Evolutionary conservation across 2,797 vertebrate genomes (phyloP).

Genomic region (Chanos chanos): DNA sequence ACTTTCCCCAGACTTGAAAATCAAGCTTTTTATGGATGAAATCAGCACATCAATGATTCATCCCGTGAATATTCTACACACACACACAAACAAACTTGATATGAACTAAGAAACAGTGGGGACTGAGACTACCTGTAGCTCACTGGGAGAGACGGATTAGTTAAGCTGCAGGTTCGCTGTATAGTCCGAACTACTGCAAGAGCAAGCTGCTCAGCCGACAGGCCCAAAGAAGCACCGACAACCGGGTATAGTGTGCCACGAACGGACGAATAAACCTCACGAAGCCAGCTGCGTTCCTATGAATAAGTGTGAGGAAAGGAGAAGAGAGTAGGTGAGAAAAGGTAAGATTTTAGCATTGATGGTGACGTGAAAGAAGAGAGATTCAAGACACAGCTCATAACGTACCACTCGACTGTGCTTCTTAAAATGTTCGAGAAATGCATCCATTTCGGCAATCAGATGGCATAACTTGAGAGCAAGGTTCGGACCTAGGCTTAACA

Average conservation of each 20-base stretch:
- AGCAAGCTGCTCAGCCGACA: constrained; percentile 23
- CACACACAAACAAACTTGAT: constrained; percentile 75
- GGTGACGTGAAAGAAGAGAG: neutral
- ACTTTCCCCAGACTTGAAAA: too few relatives aligned
- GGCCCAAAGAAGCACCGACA: constrained; percentile 1
- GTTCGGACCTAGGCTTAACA: too few relatives aligned
- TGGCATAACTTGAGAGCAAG: too few relatives aligned
- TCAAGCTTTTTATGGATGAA: too few relatives aligned
- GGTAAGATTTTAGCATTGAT: neutral
- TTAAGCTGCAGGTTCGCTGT: constrained; percentile 45
- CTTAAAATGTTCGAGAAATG: constrained; percentile 41
- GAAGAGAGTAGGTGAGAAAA: neutral
- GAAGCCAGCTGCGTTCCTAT: constrained; percentile 72
- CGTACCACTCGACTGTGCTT: constrained; percentile 50
- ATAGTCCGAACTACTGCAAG: constrained; percentile 50
- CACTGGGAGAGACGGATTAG: constrained; percentile 47
- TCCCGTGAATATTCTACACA: too few relatives aligned
- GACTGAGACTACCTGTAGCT: constrained; percentile 55
- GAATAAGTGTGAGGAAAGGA: neutral
- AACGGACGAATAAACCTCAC: constrained; percentile 58
- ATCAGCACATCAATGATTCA: too few relatives aligned
- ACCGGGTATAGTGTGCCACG: constrained; percentile 41
- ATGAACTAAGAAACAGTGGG: neutral
- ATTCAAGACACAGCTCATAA: neutral
- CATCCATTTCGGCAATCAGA: constrained; percentile 49